These are phyloP conservation scores for Pseudorectes ferrugineus DNA, from an alignment of 2,113 vertebrate genomes.

Conservation along the genomic window DNA sequence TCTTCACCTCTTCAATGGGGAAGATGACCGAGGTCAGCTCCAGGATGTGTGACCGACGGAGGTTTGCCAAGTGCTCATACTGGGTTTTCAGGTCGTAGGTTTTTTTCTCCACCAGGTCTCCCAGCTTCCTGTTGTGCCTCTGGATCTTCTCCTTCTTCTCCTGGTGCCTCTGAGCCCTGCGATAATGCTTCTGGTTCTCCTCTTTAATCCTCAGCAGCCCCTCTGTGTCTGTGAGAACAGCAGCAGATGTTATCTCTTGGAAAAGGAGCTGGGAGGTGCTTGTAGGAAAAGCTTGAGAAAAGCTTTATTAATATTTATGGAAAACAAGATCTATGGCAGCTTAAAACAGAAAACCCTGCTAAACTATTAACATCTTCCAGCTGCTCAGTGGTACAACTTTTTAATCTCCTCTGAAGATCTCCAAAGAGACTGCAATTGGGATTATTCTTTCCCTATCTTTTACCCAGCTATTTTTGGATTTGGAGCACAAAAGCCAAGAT, in stretches of 20 bases:
- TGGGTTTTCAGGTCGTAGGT: conserved; percentile 76
- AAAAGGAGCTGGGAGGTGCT: not conserved
- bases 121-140: conserved; percentile 84
- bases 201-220: conserved; percentile 85
- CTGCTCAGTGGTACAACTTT: not conserved
- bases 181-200: conserved; percentile 87
- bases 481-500: conserved; percentile 20
- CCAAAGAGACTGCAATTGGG: not conserved
- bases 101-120: conserved; percentile 85
- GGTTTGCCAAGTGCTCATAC: conserved; percentile 78
- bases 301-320: not conserved
- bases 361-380: not conserved
- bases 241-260: not conserved
- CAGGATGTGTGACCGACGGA: conserved; percentile 81
- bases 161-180: conserved; percentile 87
- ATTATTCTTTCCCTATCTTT: not conserved
- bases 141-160: conserved; percentile 97
- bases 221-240: conserved; percentile 75
- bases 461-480: not conserved
- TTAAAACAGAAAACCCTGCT: not conserved
- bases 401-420: not conserved
- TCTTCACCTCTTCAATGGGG: conserved; percentile 89
- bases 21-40: conserved; percentile 93
- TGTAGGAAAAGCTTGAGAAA: not conserved
- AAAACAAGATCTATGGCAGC: not conserved